Percentiles rank a stretch among this genome's conserved stretches.
Conservation (phyloP, 2,797 vertebrate species). For the Clarias laeviceps region DNA sequence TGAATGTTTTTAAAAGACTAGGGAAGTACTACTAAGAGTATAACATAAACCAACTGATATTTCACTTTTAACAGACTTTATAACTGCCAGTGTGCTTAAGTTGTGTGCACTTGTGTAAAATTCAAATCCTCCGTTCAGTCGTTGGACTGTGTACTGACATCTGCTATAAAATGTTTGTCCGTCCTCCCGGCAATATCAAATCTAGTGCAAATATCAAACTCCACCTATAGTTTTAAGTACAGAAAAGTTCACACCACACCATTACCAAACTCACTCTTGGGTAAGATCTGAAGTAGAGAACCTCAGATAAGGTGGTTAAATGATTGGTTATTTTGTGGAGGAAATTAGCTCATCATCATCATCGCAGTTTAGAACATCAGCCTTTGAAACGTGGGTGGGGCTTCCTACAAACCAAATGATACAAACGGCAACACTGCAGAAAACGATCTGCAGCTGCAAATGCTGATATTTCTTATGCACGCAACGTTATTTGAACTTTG, state of each 20-base stretch:
- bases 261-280: neutral
- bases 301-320: neutral
- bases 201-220: too few species aligned
- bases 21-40: too few species aligned
- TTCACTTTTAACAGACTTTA: too few species aligned
- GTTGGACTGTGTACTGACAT: too few species aligned
- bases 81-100: too few species aligned
- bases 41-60: too few species aligned
- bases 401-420: neutral
- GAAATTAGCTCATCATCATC: neutral
- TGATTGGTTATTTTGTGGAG: neutral
- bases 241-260: neutral
- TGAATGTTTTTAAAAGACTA: too few species aligned
- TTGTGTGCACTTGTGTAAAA: too few species aligned
- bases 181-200: too few species aligned
- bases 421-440: neutral
- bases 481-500: neutral
- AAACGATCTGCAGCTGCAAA: neutral
- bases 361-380: neutral
- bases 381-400: neutral
- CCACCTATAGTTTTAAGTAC: neutral
- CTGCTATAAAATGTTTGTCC: too few species aligned
- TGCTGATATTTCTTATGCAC: neutral
- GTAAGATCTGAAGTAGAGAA: neutral
- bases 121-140: too few species aligned